Base-by-base conservation (phyloP, 2,797 vertebrate genomes). In the Anas capensis region DNA sequence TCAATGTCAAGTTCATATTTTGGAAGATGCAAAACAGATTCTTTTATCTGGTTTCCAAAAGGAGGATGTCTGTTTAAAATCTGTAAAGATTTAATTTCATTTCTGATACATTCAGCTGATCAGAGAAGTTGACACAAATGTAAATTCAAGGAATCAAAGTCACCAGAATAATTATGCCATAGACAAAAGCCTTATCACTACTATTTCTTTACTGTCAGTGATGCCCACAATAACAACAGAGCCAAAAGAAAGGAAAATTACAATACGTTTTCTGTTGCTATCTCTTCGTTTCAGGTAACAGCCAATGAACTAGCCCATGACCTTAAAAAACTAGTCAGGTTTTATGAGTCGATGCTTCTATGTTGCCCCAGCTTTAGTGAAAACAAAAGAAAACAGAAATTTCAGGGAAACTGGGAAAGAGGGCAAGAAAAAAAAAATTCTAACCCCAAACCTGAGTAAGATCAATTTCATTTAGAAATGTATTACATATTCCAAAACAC, bases 11-110 rank as follows among this genome's bases (percentile, higher is more conserved):
- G 97, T 96, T 98, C 98, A 77, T 99, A 99, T 97, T 99, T 99
- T 21, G 99, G 99, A 86, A 99, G 98, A 95, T 98, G 97, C 44
- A 97, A 93, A 93, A 99, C 98, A 88, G 98, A 98, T 82, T 99
- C 99, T 98, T 98, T 99, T 97, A 99, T 99, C 96, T 99, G 99
- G 96, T 99, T 99, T 97, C 99, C 99, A 98, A 99, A 99, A 36
- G 99, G 99, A 65, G 99, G 99, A 92, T 99, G 99, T 94, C 99
- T 98, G 97, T 99, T 99, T 91, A 99, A 97, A 98, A 99, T 99
- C 99, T 99, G 96, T 58, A 97, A 93, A 97, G 85, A 96, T 85
- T 95, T 56, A 82, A 31, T 92, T 82, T 81, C 0, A 61, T 78
- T 77, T 82, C 57, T 64, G 40, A 85, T 79, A 78, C 8, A 51